Conservation (phyloP, 2,888 invertebrate genomes). For the Seira ritae region DNA sequence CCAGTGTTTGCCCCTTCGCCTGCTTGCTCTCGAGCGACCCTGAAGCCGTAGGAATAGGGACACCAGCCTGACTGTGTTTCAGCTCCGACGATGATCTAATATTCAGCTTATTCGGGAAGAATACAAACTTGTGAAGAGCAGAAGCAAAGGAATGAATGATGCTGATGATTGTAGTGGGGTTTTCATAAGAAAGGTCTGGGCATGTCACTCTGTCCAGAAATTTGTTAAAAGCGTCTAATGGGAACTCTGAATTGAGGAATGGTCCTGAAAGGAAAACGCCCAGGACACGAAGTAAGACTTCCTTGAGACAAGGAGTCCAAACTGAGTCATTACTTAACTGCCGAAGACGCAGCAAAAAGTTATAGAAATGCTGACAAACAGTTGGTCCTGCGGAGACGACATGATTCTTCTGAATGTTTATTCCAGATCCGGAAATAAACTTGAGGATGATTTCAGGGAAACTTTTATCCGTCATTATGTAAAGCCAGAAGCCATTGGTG, state of each 20-base stretch:
- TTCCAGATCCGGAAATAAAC: constrained; percentile 82
- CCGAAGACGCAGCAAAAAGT: constrained; percentile 83
- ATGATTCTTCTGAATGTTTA: constrained; percentile 75
- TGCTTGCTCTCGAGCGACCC: constrained; percentile 49
- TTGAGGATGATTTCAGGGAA: constrained; percentile 79
- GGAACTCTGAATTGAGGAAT: constrained; percentile 76
- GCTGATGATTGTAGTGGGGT: constrained; percentile 84
- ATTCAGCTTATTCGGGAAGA: constrained; percentile 70
- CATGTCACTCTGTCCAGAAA: constrained; percentile 82
- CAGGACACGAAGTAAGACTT: constrained; percentile 70
- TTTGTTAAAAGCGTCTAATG: constrained; percentile 86
- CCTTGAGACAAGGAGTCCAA: constrained; percentile 72
- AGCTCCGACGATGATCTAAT: constrained; percentile 67
- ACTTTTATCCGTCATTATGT: constrained; percentile 71
- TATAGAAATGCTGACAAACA: constrained; percentile 84
- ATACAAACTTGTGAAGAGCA: constrained; percentile 71
- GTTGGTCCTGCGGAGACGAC: constrained; percentile 82
- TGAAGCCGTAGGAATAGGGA: not conserved
- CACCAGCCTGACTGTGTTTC: constrained; percentile 31
- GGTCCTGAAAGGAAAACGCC: constrained; percentile 74
- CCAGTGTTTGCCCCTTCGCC: constrained; percentile 67
- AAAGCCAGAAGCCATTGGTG: constrained; percentile 74
- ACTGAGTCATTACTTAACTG: constrained; percentile 76
- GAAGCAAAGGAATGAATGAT: constrained; percentile 82
- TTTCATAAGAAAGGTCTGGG: constrained; percentile 82